Evolutionary conservation across 2,113 vertebrate genomes (phyloP).

Genomic region (Toxotes jaculatrix): DNA sequence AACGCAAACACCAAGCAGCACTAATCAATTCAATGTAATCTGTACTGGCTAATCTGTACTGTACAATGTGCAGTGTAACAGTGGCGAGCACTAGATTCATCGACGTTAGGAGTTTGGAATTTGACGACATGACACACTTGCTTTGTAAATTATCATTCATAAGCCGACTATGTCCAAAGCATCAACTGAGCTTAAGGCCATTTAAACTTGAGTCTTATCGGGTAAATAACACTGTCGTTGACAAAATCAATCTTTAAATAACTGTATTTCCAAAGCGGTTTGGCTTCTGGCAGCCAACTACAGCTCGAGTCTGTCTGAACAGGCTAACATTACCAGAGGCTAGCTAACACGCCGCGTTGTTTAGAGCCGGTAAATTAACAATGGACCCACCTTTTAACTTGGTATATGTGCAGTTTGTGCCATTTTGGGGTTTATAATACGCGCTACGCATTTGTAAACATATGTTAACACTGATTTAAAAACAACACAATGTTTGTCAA

Average conservation of each 20-base stretch:
- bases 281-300: neutral
- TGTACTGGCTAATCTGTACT: neutral
- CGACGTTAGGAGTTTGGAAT: neutral
- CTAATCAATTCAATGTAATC: neutral
- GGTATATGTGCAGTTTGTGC: conserved; percentile 37
- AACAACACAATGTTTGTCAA: conserved; percentile 5
- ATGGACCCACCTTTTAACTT: conserved; percentile 74
- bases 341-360: conserved; percentile 19
- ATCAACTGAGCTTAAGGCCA: rapidly evolving
- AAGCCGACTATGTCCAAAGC: neutral
- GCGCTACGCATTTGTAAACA: conserved; percentile 44
- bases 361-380: neutral
- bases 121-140: neutral
- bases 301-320: neutral
- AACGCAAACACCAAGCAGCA: neutral
- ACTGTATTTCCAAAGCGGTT: neutral
- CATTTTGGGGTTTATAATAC: conserved; percentile 57
- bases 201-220: rapidly evolving
- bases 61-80: too few species aligned
- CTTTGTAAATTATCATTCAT: neutral
- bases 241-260: neutral
- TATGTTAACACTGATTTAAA: neutral
- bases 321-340: conserved; percentile 22
- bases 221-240: rapidly evolving
- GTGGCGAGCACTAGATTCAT: rapidly evolving